A percentile compares a stretch with the other conserved stretches of the same genome.
phyloP scores from a whole-genome alignment of 1,140 invertebrate species.

The Drosophila gunungcola region DNA sequence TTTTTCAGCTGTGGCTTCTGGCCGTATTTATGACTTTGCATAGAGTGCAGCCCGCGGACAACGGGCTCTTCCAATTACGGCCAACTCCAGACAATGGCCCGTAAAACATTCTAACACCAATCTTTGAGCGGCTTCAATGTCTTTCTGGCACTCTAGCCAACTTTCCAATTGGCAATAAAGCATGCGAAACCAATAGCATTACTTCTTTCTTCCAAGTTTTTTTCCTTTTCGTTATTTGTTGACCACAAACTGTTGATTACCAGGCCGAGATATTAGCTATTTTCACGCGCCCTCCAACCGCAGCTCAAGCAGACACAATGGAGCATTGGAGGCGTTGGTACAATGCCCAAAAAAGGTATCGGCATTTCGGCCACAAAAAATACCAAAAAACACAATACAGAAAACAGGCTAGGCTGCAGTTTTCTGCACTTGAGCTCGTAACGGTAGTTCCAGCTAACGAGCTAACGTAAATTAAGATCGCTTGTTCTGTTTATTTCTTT shows the following conservation, averaged over 20 bases:
- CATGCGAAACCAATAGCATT: constrained; percentile 77
- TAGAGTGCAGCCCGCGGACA: constrained; percentile 19
- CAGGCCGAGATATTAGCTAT: constrained; percentile 64
- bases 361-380: constrained; percentile 34
- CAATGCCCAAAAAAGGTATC: constrained; percentile 78
- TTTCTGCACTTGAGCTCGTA: constrained; percentile 55
- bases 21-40: constrained; percentile 73
- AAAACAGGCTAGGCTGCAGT: constrained; percentile 47
- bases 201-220: constrained; percentile 43
- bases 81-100: constrained; percentile 70
- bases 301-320: constrained; percentile 54
- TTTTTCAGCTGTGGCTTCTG: constrained; percentile 22
- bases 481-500: constrained; percentile 56
- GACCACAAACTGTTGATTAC: constrained; percentile 83
- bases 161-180: constrained; percentile 83
- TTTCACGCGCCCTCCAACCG: constrained; percentile 73
- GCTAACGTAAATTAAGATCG: constrained; percentile 83
- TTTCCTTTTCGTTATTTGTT: constrained; percentile 44
- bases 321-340: constrained; percentile 75
- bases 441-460: constrained; percentile 80
- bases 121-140: constrained; percentile 53
- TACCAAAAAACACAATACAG: background rate
- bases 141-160: constrained; percentile 60
- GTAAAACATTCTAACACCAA: constrained; percentile 81
- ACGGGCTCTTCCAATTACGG: constrained; percentile 64